phyloP scores from a whole-genome alignment of 2,113 vertebrate species.

The Agapornis roseicollis region DNA sequence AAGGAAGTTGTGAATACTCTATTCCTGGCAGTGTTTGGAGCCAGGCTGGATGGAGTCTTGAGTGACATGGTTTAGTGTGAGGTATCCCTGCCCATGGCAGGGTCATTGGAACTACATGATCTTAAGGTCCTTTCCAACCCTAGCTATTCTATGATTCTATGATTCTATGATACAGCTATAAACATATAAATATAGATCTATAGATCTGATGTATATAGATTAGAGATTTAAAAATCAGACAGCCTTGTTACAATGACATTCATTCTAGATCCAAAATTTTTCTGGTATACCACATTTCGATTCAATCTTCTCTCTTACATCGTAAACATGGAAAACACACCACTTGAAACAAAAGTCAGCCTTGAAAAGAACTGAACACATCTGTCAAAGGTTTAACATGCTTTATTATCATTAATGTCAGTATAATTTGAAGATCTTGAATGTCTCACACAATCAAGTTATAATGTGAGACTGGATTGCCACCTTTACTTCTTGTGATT shows the following conservation, averaged over 20 bases:
- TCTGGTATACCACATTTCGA: neutral
- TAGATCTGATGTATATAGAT: neutral
- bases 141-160: neutral
- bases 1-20: neutral
- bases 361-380: neutral
- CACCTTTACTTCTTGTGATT: neutral
- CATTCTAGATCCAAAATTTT: neutral
- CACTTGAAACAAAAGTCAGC: neutral
- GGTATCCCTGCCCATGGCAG: neutral
- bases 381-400: neutral
- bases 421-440: neutral
- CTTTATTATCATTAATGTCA: neutral
- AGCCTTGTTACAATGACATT: neutral
- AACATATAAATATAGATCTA: neutral
- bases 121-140: neutral
- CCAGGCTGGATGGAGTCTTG: neutral
- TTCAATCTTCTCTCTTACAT: neutral
- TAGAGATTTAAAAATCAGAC: neutral
- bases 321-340: neutral
- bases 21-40: neutral
- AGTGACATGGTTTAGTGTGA: neutral
- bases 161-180: neutral
- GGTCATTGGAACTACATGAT: neutral
- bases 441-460: neutral
- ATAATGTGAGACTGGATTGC: neutral